A percentile compares a stretch with the other conserved stretches of the same genome.
These are phyloP conservation scores for Gymnocypris eckloni DNA, from an alignment of 2,797 vertebrate genomes.

Conservation along the genomic window DNA sequence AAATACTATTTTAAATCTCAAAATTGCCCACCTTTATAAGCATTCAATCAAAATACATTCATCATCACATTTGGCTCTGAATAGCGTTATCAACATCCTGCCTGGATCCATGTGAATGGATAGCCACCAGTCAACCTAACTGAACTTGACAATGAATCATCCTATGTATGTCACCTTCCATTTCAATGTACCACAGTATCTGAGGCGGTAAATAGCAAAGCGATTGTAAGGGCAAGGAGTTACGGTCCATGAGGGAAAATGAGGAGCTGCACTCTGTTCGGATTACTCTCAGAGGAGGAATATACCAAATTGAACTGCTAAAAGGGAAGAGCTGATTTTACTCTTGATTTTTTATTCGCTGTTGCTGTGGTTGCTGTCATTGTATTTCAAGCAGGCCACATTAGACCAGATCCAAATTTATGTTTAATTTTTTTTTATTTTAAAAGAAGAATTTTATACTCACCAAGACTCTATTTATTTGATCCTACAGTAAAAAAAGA, in stretches of 20 bases:
- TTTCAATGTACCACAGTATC: not conserved
- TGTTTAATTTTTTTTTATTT: not conserved
- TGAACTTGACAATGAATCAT: slow-evolving; percentile 13
- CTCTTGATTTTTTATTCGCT: not conserved
- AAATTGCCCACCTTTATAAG: not conserved
- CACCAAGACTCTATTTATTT: not conserved
- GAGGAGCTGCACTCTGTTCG: not conserved
- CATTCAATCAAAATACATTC: not conserved
- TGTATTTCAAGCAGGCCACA: not conserved
- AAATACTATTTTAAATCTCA: not conserved
- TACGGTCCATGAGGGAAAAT: slow-evolving; percentile 4
- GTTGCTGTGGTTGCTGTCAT: not conserved
- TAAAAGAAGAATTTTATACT: not conserved
- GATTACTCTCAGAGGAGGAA: slow-evolving; percentile 8
- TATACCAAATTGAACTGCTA: not conserved
- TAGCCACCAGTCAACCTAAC: not conserved
- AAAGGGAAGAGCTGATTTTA: slow-evolving; percentile 4
- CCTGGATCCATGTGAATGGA: not conserved
- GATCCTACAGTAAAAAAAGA: not conserved
- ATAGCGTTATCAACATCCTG: not conserved
- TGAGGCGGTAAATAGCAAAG: slow-evolving; percentile 4
- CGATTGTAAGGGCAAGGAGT: slow-evolving; percentile 1
- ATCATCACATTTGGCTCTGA: not conserved
- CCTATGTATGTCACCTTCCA: not conserved
- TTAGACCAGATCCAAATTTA: not conserved